Percentiles rank a stretch among this genome's conserved stretches.
Evolutionary conservation across 2,888 invertebrate species (phyloP).

Genomic region (Taenaris catops): DNA sequence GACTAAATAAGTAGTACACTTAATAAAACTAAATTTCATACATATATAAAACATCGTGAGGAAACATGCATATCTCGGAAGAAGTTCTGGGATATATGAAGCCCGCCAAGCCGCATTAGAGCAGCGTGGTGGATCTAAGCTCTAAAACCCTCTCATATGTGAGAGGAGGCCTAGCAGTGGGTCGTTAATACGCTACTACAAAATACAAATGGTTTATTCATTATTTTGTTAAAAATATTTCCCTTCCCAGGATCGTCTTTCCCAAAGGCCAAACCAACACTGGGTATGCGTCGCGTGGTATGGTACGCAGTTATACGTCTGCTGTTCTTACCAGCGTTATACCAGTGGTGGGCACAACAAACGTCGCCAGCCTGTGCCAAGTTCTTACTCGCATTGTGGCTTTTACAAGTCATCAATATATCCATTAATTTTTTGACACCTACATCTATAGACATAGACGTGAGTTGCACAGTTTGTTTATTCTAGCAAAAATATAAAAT

Average conservation of each 20-base stretch:
- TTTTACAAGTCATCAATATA: constrained; percentile 84
- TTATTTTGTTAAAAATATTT: not conserved
- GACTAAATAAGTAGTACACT: too few species aligned
- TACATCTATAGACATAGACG: constrained; percentile 66
- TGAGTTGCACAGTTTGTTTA: constrained; percentile 38
- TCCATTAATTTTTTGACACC: constrained; percentile 73
- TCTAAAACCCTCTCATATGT: too few species aligned
- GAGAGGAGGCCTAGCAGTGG: too few species aligned
- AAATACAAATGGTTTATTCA: too few species aligned
- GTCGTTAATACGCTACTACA: too few species aligned
- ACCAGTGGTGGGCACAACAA: constrained; percentile 95
- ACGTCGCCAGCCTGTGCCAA: constrained; percentile 88
- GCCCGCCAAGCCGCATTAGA: too few species aligned
- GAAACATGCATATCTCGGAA: too few species aligned
- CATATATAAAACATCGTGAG: too few species aligned
- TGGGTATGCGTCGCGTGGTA: constrained; percentile 92
- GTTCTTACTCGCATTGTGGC: constrained; percentile 88
- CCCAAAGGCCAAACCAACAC: constrained; percentile 96
- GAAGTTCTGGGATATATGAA: not conserved
- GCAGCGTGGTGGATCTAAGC: too few species aligned
- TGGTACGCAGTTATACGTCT: constrained; percentile 90
- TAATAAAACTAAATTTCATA: too few species aligned
- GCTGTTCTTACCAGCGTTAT: constrained; percentile 90
- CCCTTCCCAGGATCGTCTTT: constrained; percentile 88
- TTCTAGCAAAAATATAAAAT: too few species aligned